Conservation (phyloP, 1,140 invertebrate species). For the Zaprionus lachaisei region DNA sequence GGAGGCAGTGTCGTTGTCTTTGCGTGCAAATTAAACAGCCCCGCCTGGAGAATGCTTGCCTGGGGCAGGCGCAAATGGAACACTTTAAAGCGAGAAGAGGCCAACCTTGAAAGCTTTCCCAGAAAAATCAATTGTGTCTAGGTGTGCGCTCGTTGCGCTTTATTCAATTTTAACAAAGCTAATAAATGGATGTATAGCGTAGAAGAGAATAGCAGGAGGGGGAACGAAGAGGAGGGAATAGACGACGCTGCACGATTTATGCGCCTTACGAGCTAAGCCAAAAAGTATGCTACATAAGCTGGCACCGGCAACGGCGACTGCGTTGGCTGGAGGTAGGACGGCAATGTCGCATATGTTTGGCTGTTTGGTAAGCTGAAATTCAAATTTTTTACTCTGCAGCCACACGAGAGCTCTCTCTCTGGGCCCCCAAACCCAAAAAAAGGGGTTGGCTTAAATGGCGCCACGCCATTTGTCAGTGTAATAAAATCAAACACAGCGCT, state of each 20-base stretch:
- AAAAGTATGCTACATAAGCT: slow-evolving; percentile 81
- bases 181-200: slow-evolving; percentile 71
- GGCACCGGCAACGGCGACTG: slow-evolving; percentile 30
- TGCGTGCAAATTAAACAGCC: slow-evolving; percentile 69
- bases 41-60: slow-evolving; percentile 29
- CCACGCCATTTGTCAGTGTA: slow-evolving; percentile 83
- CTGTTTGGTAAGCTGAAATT: slow-evolving; percentile 77
- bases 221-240: not conserved
- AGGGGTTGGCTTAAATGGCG: slow-evolving; percentile 79
- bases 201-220: slow-evolving; percentile 23
- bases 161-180: slow-evolving; percentile 77
- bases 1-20: slow-evolving; percentile 40
- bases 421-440: slow-evolving; percentile 22
- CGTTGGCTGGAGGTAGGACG: not conserved
- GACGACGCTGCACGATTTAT: slow-evolving; percentile 68
- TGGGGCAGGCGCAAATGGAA: not conserved
- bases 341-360: slow-evolving; percentile 63
- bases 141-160: slow-evolving; percentile 56
- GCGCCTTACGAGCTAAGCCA: slow-evolving; percentile 77
- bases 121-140: slow-evolving; percentile 73
- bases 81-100: slow-evolving; percentile 32
- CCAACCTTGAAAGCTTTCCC: slow-evolving; percentile 57
- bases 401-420: not conserved
- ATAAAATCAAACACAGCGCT: slow-evolving; percentile 82
- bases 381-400: slow-evolving; percentile 71